Percentiles rank a stretch among this genome's conserved stretches.
phyloP scores from a whole-genome alignment of 2,113 vertebrate genomes.

The Siniperca knerii region DNA sequence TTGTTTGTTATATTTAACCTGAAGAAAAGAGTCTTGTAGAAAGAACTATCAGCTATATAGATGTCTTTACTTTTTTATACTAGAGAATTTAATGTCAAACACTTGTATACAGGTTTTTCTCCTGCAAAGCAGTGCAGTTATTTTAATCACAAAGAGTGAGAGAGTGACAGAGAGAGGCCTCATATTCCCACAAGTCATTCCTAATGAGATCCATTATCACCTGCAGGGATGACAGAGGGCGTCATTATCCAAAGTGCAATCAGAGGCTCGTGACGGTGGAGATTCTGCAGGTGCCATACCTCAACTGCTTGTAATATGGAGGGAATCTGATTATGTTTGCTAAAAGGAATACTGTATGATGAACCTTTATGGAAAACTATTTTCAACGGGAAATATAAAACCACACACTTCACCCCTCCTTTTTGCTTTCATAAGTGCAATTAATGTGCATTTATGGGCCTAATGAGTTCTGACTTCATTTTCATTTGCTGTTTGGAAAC shows the following conservation, averaged over 20 bases:
- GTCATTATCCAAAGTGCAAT: constrained; percentile 59
- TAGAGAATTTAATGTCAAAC: constrained; percentile 57
- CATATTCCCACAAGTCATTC: constrained; percentile 43
- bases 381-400: constrained; percentile 25
- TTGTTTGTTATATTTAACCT: constrained; percentile 29
- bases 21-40: constrained; percentile 24
- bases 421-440: constrained; percentile 60
- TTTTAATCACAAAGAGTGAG: constrained; percentile 41
- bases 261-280: constrained; percentile 20
- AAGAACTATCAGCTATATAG: constrained; percentile 27
- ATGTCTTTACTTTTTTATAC: constrained; percentile 68
- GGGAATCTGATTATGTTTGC: constrained; percentile 24
- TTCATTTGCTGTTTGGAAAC: constrained; percentile 34
- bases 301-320: constrained; percentile 30
- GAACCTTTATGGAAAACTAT: constrained; percentile 27
- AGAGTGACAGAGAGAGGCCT: constrained; percentile 25
- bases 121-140: constrained; percentile 36
- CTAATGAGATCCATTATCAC: constrained; percentile 60
- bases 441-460: constrained; percentile 64
- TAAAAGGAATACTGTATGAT: constrained; percentile 23
- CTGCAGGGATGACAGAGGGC: constrained; percentile 50
- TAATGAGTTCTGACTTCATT: constrained; percentile 32
- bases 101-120: constrained; percentile 45
- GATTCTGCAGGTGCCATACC: constrained; percentile 50
- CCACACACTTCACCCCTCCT: background rate